phyloP scores from a whole-genome alignment of 2,113 vertebrate genomes.

The Apeltes quadracus region DNA sequence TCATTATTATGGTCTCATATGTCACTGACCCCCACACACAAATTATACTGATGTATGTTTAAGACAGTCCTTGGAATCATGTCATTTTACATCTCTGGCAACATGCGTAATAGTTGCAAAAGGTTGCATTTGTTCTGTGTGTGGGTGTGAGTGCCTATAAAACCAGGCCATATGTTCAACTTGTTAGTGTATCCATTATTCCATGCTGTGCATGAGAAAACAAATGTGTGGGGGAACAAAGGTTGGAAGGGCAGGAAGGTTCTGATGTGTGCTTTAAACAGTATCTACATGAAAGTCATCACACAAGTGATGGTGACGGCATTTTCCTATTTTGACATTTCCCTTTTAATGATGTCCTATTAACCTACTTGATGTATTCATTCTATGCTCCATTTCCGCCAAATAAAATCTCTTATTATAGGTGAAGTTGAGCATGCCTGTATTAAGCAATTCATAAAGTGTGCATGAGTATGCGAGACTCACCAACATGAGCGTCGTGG shows the following conservation, averaged over 20 bases:
- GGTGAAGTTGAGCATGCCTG: not conserved
- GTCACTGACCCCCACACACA: conserved; percentile 23
- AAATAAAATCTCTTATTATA: not conserved
- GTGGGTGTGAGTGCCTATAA: conserved; percentile 31
- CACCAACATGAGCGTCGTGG: conserved; percentile 58
- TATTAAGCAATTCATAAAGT: not conserved
- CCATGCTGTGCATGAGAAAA: not conserved
- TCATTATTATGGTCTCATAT: conserved; percentile 56
- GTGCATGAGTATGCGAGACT: conserved; percentile 28
- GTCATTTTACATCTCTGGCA: conserved; percentile 45
- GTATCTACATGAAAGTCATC: not conserved
- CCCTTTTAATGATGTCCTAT: not conserved
- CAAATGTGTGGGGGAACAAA: not conserved
- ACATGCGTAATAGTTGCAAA: conserved; percentile 43
- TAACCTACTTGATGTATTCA: not conserved
- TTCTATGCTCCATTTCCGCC: not conserved
- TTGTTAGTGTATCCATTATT: conserved; percentile 23
- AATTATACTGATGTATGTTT: conserved; percentile 33
- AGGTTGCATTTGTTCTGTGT: conserved; percentile 26
- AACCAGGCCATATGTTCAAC: conserved; percentile 34
- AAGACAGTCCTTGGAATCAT: conserved; percentile 45
- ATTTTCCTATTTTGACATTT: not conserved
- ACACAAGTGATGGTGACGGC: not conserved
- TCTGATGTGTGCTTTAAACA: not conserved
- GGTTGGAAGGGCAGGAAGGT: not conserved